Evolutionary conservation across 2,797 vertebrate species (phyloP).

Genomic region (Dendrocincla fuliginosa): DNA sequence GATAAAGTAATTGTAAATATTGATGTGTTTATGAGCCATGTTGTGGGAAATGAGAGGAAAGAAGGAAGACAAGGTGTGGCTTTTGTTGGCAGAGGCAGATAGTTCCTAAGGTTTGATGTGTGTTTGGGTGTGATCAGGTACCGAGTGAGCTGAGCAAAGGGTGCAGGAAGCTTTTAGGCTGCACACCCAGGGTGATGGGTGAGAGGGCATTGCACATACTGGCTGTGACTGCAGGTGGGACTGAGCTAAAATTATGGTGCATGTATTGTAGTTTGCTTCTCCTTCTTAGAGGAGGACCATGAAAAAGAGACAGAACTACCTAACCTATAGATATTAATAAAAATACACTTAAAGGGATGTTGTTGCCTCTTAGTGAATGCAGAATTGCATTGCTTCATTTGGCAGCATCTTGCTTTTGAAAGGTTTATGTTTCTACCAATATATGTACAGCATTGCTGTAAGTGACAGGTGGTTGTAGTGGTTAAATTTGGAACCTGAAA

Average conservation of each 20-base stretch:
- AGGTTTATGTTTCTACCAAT: neutral
- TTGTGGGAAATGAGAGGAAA: neutral
- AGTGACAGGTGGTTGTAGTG: no score
- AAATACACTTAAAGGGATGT: neutral
- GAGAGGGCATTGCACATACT: neutral
- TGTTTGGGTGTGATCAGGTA: neutral
- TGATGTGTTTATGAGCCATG: neutral
- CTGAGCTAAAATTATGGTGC: rapidly evolving
- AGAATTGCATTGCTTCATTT: neutral
- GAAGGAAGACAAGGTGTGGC: neutral
- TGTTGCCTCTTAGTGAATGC: neutral
- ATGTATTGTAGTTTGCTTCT: neutral
- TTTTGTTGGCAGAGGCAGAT: neutral
- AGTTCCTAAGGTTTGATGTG: neutral
- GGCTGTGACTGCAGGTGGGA: rapidly evolving
- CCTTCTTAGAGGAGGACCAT: neutral
- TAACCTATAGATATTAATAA: neutral
- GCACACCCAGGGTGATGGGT: rapidly evolving
- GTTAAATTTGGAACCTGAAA: neutral
- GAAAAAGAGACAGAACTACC: neutral
- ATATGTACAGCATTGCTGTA: neutral
- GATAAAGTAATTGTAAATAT: conserved; percentile 14
- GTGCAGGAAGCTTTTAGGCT: neutral
- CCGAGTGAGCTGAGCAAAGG: rapidly evolving
- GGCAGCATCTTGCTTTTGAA: neutral